These are phyloP conservation scores for Diuraphis noxia DNA, from an alignment of 1,140 invertebrate genomes.

Conservation along the genomic window DNA sequence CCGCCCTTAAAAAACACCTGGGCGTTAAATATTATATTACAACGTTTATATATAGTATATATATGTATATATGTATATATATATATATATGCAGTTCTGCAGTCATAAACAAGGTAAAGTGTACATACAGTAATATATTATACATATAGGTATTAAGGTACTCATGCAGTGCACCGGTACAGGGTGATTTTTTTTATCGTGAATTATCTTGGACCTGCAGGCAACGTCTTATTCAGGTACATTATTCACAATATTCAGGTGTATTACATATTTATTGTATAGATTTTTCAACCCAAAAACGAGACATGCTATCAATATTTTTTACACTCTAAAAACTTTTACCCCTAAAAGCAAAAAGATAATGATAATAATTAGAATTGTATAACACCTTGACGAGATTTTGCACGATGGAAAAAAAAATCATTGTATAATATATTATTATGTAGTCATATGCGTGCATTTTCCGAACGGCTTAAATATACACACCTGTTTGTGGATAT, in stretches of 20 bases:
- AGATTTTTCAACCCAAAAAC: neutral
- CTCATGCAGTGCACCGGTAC: neutral
- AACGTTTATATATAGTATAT: too few species aligned
- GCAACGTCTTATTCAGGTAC: neutral
- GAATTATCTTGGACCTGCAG: neutral
- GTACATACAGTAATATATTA: neutral
- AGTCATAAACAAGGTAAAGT: neutral
- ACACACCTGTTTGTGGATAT: neutral
- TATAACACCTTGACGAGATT: neutral
- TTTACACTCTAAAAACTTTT: neutral
- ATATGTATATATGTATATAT: too few species aligned
- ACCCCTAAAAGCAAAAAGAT: neutral
- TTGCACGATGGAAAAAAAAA: neutral
- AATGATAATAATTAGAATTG: neutral
- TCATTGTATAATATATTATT: neutral
- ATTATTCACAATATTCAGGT: neutral
- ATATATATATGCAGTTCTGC: neutral
- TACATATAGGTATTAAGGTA: neutral
- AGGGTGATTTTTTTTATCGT: neutral
- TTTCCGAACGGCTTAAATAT: neutral
- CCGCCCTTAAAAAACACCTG: neutral
- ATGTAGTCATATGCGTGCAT: neutral
- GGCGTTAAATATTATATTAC: conserved; percentile 9
- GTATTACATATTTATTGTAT: neutral
- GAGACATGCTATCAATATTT: neutral